Base-by-base conservation (phyloP, 2,888 invertebrate genomes). In the Drosophila lutescens region DNA sequence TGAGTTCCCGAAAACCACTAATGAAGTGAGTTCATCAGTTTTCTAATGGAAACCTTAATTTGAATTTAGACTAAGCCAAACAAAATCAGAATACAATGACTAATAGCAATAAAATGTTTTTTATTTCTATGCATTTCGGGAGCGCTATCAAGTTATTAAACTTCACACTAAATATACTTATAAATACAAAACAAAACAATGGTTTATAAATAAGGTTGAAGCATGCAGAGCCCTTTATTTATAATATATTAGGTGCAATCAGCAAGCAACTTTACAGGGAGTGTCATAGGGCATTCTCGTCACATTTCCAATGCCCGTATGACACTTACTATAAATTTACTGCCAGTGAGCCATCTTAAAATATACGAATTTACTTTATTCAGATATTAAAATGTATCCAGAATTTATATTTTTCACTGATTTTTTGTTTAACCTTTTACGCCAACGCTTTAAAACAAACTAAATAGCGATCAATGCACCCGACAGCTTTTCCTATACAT, bases 1-100 rank as follows among this genome's bases (percentile, higher is more conserved):
- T 91, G n/a, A 76, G 77, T 51, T 79, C 90, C 7, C 90, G 81
- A 51, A 83, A 82, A 43, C 47, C 73, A 10, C 26, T 6, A 4
- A 44, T 58, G 9, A 71, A 74, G 47, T 65, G 40, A 77, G 13
- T 34, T 17, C 12, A 12, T 47, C 10, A 32, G 23, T n/a, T 17
- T 49, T 7, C 8, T 0, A 40, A 26, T n/a, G 32, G 10, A 23
- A 15, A 26, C 43, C 75, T 77, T 65, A 56, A 72, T 74, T 70
- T 53, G 12, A 53, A 12, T 13, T 68, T 58, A n/a, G 10, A 40
- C 36, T 23, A 38, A 10, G 30, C 23, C 9, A 61, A 47, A 34
- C 61, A 34, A 44, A 17, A 23, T 38, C 4, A 15, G 9, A 1
- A 20, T 32, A 7, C 1, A 26, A 30, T n/a, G 13, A 17, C 0